Evolutionary conservation across 2,888 invertebrate species (phyloP).

Genomic region (Himalopsyche anomala): DNA sequence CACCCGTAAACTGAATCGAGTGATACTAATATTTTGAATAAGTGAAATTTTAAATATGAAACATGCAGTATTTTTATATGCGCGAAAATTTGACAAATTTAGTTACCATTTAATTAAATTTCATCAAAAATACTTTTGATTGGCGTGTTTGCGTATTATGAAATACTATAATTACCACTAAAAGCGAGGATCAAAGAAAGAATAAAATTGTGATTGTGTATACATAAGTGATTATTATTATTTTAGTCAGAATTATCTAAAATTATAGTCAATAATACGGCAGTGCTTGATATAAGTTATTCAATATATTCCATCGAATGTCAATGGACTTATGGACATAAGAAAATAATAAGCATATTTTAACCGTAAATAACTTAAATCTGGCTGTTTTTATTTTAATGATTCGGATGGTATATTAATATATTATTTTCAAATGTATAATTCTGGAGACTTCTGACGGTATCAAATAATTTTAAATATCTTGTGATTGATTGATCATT

Average conservation of each 20-base stretch:
- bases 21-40: too few relatives aligned
- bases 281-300: conserved; percentile 2
- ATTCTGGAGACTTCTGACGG: conserved; percentile 9
- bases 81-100: not conserved
- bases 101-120: conserved; percentile 27
- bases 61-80: too few relatives aligned
- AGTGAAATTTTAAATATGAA: too few relatives aligned
- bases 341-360: too few relatives aligned
- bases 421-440: not conserved
- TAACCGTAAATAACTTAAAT: too few relatives aligned
- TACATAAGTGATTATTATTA: conserved; percentile 37
- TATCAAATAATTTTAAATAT: conserved; percentile 5
- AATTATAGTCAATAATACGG: conserved; percentile 15
- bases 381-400: too few relatives aligned
- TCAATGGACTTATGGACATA: too few relatives aligned
- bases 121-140: not conserved
- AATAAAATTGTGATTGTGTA: conserved; percentile 39
- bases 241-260: conserved; percentile 25
- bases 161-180: conserved; percentile 13
- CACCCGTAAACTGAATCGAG: too few relatives aligned
- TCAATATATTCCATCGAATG: not conserved
- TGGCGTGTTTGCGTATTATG: not conserved
- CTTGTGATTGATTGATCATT: not conserved
- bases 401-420: too few relatives aligned
- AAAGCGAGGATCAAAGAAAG: conserved; percentile 4